Conservation (phyloP, 1,140 invertebrate genomes). For the Diachasma alloeum region DNA sequence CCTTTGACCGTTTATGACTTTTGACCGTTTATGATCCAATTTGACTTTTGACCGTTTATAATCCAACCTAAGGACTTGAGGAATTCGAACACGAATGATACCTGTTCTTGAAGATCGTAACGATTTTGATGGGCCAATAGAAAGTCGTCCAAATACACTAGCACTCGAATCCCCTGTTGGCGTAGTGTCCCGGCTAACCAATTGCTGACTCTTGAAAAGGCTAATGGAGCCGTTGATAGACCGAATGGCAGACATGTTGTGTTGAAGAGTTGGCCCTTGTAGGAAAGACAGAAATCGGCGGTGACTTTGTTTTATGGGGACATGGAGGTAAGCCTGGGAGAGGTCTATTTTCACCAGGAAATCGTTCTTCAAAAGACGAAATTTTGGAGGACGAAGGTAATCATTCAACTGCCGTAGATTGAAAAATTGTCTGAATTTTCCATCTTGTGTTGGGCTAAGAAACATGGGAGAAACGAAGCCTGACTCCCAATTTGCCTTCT, state of each 20-base stretch:
- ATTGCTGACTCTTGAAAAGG: conserved; percentile 42
- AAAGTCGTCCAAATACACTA: conserved; percentile 32
- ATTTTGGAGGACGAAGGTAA: conserved; percentile 29
- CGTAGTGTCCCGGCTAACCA: conserved; percentile 29
- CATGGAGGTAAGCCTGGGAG: conserved; percentile 22
- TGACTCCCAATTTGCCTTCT: conserved; percentile 10
- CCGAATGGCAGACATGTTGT: conserved; percentile 48
- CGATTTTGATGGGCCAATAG: conserved; percentile 32
- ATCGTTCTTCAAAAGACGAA: conserved; percentile 19
- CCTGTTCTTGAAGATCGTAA: not conserved
- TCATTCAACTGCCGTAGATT: conserved; percentile 36
- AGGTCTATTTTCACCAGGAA: conserved; percentile 18
- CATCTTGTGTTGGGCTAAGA: conserved; percentile 25
- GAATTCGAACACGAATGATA: not conserved
- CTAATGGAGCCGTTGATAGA: conserved; percentile 47
- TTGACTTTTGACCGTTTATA: conserved; percentile 15
- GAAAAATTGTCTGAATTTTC: conserved; percentile 27
- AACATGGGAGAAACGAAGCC: conserved; percentile 39
- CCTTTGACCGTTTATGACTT: no score
- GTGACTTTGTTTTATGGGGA: conserved; percentile 24
- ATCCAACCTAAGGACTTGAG: conserved; percentile 20
- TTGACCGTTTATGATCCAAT: no score
- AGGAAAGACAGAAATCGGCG: conserved; percentile 32
- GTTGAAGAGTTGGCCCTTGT: conserved; percentile 20
- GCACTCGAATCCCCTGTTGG: conserved; percentile 19